phyloP scores from a whole-genome alignment of 2,113 vertebrate species.

The Haemorhous mexicanus region DNA sequence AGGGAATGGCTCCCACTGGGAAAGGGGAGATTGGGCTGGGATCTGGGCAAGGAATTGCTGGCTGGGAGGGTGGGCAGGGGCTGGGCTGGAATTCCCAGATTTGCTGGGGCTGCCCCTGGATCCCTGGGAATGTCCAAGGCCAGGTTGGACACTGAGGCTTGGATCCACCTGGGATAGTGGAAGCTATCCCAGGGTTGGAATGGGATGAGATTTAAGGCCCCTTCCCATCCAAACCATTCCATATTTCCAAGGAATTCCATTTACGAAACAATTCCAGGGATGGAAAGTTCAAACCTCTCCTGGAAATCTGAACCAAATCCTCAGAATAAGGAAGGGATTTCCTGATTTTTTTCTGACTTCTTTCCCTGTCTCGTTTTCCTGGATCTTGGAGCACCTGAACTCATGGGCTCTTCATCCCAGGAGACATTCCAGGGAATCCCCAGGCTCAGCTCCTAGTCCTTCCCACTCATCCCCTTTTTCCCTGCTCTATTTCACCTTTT shows the following conservation, averaged over 20 bases:
- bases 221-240: background rate
- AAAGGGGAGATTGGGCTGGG: background rate
- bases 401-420: background rate
- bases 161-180: background rate
- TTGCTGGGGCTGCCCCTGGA: background rate
- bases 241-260: background rate
- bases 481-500: background rate
- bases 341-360: background rate
- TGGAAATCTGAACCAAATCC: background rate
- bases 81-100: background rate
- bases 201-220: background rate
- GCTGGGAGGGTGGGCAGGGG: no score
- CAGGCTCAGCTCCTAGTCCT: background rate
- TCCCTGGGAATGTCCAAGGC: background rate
- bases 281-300: background rate
- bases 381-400: background rate
- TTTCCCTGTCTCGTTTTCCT: background rate
- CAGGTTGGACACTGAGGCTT: background rate
- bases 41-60: no score
- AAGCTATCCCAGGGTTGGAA: background rate
- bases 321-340: background rate
- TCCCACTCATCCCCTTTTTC: background rate
- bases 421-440: background rate
- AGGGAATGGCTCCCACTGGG: background rate
- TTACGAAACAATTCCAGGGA: background rate